These are phyloP conservation scores for Gila robusta DNA, from an alignment of 2,797 vertebrate species.

Conservation along the genomic window DNA sequence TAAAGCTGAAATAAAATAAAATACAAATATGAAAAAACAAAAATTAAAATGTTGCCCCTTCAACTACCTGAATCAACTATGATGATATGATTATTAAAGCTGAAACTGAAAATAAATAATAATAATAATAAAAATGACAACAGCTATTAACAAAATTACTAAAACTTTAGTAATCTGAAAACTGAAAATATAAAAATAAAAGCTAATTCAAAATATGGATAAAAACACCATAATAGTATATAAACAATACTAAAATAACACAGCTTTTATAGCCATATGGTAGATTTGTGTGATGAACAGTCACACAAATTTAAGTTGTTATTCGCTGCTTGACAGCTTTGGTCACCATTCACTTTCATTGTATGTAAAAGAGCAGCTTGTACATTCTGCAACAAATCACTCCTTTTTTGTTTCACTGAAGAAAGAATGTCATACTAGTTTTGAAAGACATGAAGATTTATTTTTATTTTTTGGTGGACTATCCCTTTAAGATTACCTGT, in stretches of 20 bases:
- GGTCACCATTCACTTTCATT: constrained; percentile 4
- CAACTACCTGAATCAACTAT: background rate
- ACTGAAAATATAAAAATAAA: background rate
- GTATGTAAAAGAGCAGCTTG: background rate
- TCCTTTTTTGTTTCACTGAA: background rate
- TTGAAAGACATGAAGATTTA: background rate
- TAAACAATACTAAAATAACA: background rate
- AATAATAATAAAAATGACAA: background rate
- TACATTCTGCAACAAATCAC: background rate
- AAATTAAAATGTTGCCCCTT: background rate
- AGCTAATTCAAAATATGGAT: background rate
- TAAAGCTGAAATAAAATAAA: background rate
- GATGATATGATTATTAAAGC: background rate
- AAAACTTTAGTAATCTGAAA: background rate
- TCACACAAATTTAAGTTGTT: background rate
- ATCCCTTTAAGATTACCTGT: constrained; percentile 18
- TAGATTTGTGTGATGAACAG: background rate
- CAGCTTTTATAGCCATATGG: background rate
- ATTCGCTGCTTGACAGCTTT: background rate
- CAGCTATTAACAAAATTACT: background rate
- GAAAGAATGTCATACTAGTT: background rate
- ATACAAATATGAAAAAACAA: too few relatives aligned
- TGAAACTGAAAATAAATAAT: background rate
- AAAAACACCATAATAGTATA: background rate
- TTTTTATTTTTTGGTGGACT: background rate